phyloP scores from a whole-genome alignment of 2,113 vertebrate genomes.

The Leptobrachium leishanense region DNA sequence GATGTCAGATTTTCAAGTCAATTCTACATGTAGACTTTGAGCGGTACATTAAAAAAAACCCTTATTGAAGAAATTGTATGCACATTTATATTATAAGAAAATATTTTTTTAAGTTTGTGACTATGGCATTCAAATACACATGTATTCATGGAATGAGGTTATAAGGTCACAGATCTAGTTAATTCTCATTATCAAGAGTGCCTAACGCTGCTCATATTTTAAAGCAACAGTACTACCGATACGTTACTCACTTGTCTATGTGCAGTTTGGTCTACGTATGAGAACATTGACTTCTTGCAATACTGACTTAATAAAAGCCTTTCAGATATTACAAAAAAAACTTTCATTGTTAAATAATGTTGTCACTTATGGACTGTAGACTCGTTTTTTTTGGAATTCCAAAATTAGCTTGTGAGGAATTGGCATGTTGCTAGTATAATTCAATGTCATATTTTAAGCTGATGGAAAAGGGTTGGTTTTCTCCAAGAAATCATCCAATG shows the following conservation, averaged over 20 bases:
- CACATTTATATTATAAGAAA: slow-evolving; percentile 59
- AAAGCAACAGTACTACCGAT: slow-evolving; percentile 39
- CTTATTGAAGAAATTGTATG: slow-evolving; percentile 59
- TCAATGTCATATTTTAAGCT: no score
- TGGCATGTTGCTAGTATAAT: no score
- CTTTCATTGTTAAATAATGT: slow-evolving; percentile 14
- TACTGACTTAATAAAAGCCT: slow-evolving; percentile 44
- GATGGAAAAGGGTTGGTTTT: no score
- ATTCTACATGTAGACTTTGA: slow-evolving; percentile 62
- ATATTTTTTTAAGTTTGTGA: slow-evolving; percentile 64
- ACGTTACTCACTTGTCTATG: slow-evolving; percentile 42
- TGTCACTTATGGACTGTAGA: neutral
- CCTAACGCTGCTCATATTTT: slow-evolving; percentile 64
- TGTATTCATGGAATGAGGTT: slow-evolving; percentile 58
- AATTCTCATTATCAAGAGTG: slow-evolving; percentile 64
- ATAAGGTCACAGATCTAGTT: slow-evolving; percentile 59
- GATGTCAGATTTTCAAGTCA: slow-evolving; percentile 72
- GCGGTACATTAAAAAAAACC: slow-evolving; percentile 67
- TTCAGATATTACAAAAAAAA: slow-evolving; percentile 32
- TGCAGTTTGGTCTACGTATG: slow-evolving; percentile 46
- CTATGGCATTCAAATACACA: slow-evolving; percentile 64
- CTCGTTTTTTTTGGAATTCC: no score
- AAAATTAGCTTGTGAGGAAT: no score
- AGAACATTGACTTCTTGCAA: slow-evolving; percentile 38
- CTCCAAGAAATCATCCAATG: no score